Evolutionary conservation across 1,140 invertebrate species (phyloP), one percentile per base, ranked within the genome.

Genomic region (Samia ricini): DNA sequence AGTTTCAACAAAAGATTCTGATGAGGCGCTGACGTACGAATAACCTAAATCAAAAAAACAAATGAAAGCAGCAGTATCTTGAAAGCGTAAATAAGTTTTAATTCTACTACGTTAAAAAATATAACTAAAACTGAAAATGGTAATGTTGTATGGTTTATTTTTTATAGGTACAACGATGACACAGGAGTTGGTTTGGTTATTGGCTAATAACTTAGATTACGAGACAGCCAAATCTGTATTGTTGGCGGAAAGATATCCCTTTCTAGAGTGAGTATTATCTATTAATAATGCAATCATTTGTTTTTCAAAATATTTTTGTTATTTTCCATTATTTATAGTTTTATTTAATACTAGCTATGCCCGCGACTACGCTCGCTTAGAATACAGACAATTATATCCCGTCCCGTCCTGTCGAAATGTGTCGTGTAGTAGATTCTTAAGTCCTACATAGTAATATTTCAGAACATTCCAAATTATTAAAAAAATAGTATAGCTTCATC

Each of bases 141-240:
- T 69, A 78, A 52, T n/a, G 7, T 4, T 8, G 2, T 29, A 29
- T 8, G 26, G 26, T 29, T 29, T 29, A 12, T 33, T 4, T 22
- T 23, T 55, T 60, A 20, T 65, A 95, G 95, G 96, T 19, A 97
- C 96, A 2, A 97, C 96, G 0, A 96, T 95, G 94, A 94, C 94
- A 0, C 95, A 96, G 72, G 96, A 97, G 81, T 91, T 97, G 68
- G 91, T 95, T 0, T 97, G 95, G 94, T 74, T 96, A 12, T 70
- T 97, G 29, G 89, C 88, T 5, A 95, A 95, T 68, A 80, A 95
- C 72, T 90, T 95, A 42, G 92, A 96, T 76, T 95, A 93, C 65
- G 87, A 93, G 18, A 91, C 77, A 48, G 93, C 95, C 0, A 84
- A 89, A 54, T 83, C 88, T 4, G 76, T 85, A n/a, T 80, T 86